Base-by-base conservation (phyloP, 2,113 vertebrate genomes). In the Lagopus leucura region DNA sequence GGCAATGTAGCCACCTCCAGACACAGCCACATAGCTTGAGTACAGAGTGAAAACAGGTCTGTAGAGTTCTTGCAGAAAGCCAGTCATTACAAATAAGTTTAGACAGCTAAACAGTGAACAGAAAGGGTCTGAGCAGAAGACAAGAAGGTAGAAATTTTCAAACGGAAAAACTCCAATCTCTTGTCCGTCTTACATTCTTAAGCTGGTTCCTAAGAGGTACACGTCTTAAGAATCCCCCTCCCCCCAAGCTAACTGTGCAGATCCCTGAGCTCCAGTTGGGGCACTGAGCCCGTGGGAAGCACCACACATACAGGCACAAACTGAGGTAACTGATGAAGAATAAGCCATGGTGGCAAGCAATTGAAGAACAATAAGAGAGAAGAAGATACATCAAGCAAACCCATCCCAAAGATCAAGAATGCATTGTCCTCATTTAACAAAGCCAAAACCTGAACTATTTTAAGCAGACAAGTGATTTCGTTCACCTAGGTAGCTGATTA, bases 251-350 rank as follows among this genome's bases (percentile, higher is more conserved):
- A 73, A 88, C 58, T 48, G 36, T 17, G 45, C 47, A 83, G 55
- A 12, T 45, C 66, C 42, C 73, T 8, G 16, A 81, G 55, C 3
- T 63, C 50, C 86, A 88, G 2, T 1, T 8, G 69, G 47, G 32
- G 36, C 38, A 75, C 2, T 0, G 0, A 57, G 25, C 8, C 50
- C 1, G 2, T 0, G 1, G 50, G 50, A 70, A 64, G 50, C 79
- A 54, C 32, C 19, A 25, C 6, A 3, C 28, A 5, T 2, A 36
- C 1, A 4, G 22, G 13, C 18, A 43, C 13, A 47, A 83, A 50
- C 30, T 20, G 15, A 77, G 61, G 50, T 6, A 70, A 74, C 0
- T 1, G 0, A n/a, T 34, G 43, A 87, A 64, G 24, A 87, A 21
- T 4, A 64, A 87, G 45, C 10, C 22, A 66, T 70, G 20, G 9